Evolutionary conservation across 2,888 invertebrate species (phyloP), one percentile per base, ranked within the genome.

Genomic region (Drosophila silvestris): DNA sequence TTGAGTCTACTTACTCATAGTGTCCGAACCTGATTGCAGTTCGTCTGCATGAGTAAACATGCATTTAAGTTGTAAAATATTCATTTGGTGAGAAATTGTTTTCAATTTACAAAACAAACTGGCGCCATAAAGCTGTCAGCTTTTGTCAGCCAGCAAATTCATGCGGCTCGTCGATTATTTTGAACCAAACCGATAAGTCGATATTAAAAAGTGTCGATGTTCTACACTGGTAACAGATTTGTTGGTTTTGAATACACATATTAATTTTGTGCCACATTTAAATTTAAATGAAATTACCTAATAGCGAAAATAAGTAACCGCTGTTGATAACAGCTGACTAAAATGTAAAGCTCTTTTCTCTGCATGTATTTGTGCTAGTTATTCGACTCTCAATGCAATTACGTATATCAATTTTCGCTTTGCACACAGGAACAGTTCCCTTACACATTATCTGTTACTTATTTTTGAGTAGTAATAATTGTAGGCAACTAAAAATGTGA

Each of bases 271-370:
- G 14, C 35, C 0, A 1, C 5, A 14, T 14, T 35, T 35, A 14
- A 35, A 35, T 5, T 5, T 5, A 33, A 12, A 33, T 33, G 12
- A 16, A 35, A 16, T 37, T 19, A 10, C 10, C 10, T n/a, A 14
- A 54, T 37, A n/a, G 14, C 12, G 2, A 37, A 47, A 63, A 54
- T 19, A 44, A 28, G 16, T 39, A 62, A 53, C 37, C 28, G 37
- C 64, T 77, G 77, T 63, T 77, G 66, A 56, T 69, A 66, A 73
- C 69, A 77, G 26, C 60, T 33, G 37, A 30, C 37, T 37, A 57
- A 52, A 44, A 60, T 77, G 62, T 77, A 60, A 77, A 37, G 12
- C 4, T 28, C 10, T 44, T 35, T 37, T 60, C 63, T 44, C 74
- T 67, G 53, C 64, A 44, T 53, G 22, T 66, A 54, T 54, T 16